Percentiles rank a stretch among this genome's conserved stretches.
Conservation (phyloP, 1,140 invertebrate species). For the Tribolium madens region DNA sequence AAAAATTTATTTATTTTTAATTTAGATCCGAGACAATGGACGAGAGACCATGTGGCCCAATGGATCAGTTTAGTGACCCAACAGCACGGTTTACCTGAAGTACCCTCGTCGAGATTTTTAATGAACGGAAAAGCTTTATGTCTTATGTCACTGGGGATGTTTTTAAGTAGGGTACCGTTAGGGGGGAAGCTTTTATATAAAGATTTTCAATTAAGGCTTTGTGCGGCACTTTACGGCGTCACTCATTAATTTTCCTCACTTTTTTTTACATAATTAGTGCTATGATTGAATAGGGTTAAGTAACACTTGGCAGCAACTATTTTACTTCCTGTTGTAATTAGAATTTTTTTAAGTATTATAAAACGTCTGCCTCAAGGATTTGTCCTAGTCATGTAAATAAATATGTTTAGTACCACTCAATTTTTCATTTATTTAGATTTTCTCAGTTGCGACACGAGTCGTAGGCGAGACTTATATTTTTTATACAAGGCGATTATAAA, state of each 20-base stretch:
- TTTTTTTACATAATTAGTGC: neutral
- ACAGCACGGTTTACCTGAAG: constrained; percentile 71
- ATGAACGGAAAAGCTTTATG: constrained; percentile 86
- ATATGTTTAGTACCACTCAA: neutral
- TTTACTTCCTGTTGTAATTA: neutral
- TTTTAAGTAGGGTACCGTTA: constrained; percentile 75
- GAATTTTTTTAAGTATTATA: neutral
- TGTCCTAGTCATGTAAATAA: neutral
- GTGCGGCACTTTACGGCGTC: constrained; percentile 56
- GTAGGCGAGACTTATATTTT: too few relatives aligned
- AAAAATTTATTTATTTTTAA: constrained; percentile 41
- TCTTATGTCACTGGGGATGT: constrained; percentile 81
- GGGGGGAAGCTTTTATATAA: constrained; percentile 77
- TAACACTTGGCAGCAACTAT: neutral
- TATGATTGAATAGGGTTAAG: neutral
- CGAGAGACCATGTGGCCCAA: constrained; percentile 73
- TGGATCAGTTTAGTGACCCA: constrained; percentile 74
- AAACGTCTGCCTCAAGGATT: neutral
- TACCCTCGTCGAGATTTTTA: constrained; percentile 73
- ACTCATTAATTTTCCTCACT: neutral
- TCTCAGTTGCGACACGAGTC: too few relatives aligned
- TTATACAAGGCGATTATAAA: too few relatives aligned
- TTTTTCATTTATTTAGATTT: neutral
- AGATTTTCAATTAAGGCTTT: constrained; percentile 63
- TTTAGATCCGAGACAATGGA: constrained; percentile 79